Conservation (phyloP, 2,888 invertebrate genomes). For the Nysson spinosus region DNA sequence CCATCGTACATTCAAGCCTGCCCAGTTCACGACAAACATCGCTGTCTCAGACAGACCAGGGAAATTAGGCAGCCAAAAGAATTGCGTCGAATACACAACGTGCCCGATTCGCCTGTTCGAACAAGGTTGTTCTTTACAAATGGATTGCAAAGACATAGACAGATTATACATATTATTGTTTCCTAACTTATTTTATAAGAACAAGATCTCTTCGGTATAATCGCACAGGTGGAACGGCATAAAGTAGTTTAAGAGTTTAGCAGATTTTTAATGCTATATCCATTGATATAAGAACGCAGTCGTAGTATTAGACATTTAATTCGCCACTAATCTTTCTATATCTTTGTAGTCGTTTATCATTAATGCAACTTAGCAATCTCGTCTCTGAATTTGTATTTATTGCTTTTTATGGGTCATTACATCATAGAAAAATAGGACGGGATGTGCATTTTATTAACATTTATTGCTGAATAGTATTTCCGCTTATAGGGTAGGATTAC, state of each 20-base stretch:
- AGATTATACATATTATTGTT: conserved; percentile 6
- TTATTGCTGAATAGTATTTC: not conserved
- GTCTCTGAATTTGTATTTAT: not conserved
- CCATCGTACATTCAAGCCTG: conserved; percentile 66
- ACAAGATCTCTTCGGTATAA: too few species aligned
- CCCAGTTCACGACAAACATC: conserved; percentile 70
- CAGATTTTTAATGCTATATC: too few species aligned
- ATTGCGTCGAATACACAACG: conserved; percentile 41
- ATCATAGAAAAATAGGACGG: not conserved
- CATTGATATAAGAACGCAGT: too few species aligned
- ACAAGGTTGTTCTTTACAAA: conserved; percentile 48
- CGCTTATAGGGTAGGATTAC: conserved; percentile 1
- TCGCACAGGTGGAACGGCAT: too few species aligned
- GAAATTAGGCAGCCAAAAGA: conserved; percentile 67
- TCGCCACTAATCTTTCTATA: conserved; percentile 52
- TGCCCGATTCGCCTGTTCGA: conserved; percentile 25
- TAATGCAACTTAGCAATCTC: too few species aligned
- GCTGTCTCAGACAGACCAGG: conserved; percentile 70
- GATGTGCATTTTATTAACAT: not conserved
- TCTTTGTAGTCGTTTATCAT: conserved; percentile 59
- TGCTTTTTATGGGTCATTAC: not conserved
- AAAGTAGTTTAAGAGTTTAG: too few species aligned
- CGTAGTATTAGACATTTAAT: too few species aligned
- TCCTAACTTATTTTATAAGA: too few species aligned
- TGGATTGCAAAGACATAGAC: conserved; percentile 56